Evolutionary conservation across 2,113 vertebrate species (phyloP).

Genomic region (Chinchilla lanigera): DNA sequence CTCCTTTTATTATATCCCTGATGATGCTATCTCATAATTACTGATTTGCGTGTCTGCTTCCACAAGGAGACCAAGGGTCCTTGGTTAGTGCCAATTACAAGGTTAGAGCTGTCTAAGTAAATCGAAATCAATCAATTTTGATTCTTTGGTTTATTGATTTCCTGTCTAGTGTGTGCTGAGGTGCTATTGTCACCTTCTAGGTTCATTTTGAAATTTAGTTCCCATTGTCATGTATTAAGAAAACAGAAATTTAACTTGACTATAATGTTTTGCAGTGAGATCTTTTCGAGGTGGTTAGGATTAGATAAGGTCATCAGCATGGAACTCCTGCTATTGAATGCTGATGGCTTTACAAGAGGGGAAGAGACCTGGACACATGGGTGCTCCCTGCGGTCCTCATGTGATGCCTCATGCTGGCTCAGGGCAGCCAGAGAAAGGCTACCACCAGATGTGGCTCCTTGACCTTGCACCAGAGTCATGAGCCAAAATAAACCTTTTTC

Average conservation of each 20-base stretch:
- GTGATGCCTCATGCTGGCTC: neutral
- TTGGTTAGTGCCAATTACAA: neutral
- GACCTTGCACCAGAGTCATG: too few species aligned
- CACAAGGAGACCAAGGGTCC: neutral
- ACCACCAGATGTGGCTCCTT: neutral
- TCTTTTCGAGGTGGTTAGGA: neutral
- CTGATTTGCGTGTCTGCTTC: neutral
- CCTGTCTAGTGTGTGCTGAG: neutral
- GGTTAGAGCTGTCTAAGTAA: neutral
- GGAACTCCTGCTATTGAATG: neutral
- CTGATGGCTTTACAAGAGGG: neutral
- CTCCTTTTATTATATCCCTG: neutral
- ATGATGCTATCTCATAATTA: neutral
- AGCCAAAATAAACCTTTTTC: neutral
- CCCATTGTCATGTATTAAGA: neutral
- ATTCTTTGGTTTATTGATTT: conserved; percentile 34
- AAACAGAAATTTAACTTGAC: neutral
- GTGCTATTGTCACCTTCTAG: neutral
- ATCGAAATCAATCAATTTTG: neutral
- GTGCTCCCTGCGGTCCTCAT: too few species aligned
- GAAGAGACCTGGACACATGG: neutral
- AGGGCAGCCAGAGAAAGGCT: neutral
- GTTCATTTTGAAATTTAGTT: neutral
- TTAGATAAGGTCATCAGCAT: neutral
- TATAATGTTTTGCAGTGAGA: neutral